Evolutionary conservation across 2,888 invertebrate genomes (phyloP).

Genomic region (Brachypalpus laphriformis): DNA sequence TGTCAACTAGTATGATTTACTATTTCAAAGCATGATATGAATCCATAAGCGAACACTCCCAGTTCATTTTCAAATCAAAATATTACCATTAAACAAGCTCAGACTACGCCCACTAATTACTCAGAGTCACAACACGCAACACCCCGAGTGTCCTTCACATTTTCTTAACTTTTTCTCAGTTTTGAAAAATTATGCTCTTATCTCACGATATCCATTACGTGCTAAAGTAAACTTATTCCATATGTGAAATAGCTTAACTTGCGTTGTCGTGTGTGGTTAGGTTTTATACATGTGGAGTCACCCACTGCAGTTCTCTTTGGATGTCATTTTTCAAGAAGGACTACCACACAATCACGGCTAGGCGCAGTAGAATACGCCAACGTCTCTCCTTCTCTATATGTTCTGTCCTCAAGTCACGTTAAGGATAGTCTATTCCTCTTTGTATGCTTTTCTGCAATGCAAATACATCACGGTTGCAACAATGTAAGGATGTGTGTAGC

Average conservation of each 20-base stretch:
- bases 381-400: not conserved
- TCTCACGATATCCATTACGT: slow-evolving; percentile 66
- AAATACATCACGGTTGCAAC: slow-evolving; percentile 11
- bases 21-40: not conserved
- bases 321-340: slow-evolving; percentile 43
- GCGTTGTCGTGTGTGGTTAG: slow-evolving; percentile 17
- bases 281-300: slow-evolving; percentile 27
- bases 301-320: slow-evolving; percentile 38
- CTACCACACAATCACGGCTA: slow-evolving; percentile 13
- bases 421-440: slow-evolving; percentile 19
- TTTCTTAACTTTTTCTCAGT: slow-evolving; percentile 12
- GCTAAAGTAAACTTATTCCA: slow-evolving; percentile 59
- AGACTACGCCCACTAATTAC: slow-evolving; percentile 41
- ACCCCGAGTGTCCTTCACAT: slow-evolving; percentile 28
- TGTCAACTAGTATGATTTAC: slow-evolving; percentile 19
- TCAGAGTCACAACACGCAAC: slow-evolving; percentile 40
- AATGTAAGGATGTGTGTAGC: slow-evolving; percentile 1
- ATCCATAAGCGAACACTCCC: slow-evolving; percentile 13
- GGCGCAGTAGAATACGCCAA: slow-evolving; percentile 12
- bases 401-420: slow-evolving; percentile 62
- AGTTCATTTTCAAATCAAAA: slow-evolving; percentile 29
- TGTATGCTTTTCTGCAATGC: slow-evolving; percentile 1
- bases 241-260: slow-evolving; percentile 58
- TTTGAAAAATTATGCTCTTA: slow-evolving; percentile 69
- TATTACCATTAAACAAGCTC: slow-evolving; percentile 8